A percentile compares a stretch with the other conserved stretches of the same genome.
Conservation (phyloP, 2,888 invertebrate species). For the Masnerella sp. region DNA sequence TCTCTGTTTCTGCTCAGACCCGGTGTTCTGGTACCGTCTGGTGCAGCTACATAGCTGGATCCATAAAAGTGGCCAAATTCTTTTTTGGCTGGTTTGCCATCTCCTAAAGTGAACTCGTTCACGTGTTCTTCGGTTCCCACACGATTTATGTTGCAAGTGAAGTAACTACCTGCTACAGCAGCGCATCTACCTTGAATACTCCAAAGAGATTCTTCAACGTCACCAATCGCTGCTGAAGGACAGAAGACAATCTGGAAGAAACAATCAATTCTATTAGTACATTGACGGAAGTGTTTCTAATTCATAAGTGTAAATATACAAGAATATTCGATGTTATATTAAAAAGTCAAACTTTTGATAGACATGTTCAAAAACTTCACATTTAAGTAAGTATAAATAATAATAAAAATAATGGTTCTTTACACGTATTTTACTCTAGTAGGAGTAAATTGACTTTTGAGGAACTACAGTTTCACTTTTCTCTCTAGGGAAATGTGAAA, state of each 20-base stretch:
- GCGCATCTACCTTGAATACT: conserved; percentile 96
- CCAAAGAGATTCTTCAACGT: conserved; percentile 90
- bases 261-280: background rate
- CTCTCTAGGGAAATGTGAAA: too few relatives aligned
- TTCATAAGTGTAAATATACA: too few relatives aligned
- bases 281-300: too few relatives aligned
- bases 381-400: too few relatives aligned
- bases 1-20: conserved; percentile 86
- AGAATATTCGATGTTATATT: too few relatives aligned
- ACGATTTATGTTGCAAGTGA: conserved; percentile 94
- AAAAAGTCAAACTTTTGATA: too few relatives aligned
- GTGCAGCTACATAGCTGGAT: conserved; percentile 94
- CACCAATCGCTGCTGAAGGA: conserved; percentile 93
- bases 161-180: conserved; percentile 96
- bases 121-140: conserved; percentile 93
- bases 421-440: too few relatives aligned
- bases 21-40: conserved; percentile 95
- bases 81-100: conserved; percentile 86
- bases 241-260: conserved; percentile 91
- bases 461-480: too few relatives aligned
- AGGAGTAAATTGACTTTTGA: too few relatives aligned
- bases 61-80: conserved; percentile 97
- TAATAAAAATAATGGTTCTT: too few relatives aligned
- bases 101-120: conserved; percentile 90
- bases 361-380: too few relatives aligned